Conservation (phyloP, 2,888 invertebrate genomes). For the Nephrotoma appendiculata region DNA sequence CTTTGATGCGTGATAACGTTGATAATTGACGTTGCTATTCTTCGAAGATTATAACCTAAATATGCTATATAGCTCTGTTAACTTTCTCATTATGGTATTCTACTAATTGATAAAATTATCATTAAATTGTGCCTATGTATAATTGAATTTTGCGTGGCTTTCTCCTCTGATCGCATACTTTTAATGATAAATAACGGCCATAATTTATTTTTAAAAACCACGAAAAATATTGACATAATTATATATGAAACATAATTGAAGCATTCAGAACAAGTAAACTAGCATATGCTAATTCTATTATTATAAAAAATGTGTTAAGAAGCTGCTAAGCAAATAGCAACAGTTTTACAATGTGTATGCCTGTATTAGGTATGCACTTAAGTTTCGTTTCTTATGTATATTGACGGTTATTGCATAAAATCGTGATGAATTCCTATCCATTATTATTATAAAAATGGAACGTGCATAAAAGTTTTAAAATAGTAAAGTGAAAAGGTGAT, state of each 20-base stretch:
- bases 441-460: neutral
- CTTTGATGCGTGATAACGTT: no score
- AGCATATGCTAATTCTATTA: neutral
- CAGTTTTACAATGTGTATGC: no score
- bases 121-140: no score
- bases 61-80: no score
- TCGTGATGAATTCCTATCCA: neutral
- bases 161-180: neutral
- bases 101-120: no score
- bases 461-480: neutral
- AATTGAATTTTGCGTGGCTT: neutral
- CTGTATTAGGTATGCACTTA: no score
- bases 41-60: no score
- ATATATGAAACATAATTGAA: neutral
- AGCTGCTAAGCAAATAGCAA: neutral
- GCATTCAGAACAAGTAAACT: neutral
- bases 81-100: no score
- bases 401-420: neutral
- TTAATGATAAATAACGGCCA: neutral
- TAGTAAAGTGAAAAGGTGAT: neutral
- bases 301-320: neutral
- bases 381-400: no score
- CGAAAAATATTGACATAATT: neutral
- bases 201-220: neutral
- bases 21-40: no score